Conservation (phyloP, 2,797 vertebrate genomes). For the Lagocephalus sceleratus region DNA sequence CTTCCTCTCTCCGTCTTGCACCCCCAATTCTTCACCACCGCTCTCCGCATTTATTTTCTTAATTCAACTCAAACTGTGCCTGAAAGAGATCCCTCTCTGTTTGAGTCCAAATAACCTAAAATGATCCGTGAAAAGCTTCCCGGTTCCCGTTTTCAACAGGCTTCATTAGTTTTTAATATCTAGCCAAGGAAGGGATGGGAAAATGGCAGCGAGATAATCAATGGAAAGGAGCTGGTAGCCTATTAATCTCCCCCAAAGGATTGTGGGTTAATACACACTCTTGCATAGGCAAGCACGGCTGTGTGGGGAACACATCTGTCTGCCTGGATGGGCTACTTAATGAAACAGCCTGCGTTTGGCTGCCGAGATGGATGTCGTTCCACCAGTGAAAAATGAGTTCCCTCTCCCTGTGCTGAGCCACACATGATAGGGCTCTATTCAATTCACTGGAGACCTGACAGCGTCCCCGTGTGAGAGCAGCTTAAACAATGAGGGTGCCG, state of each 20-base stretch:
- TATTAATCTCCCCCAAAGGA: constrained; percentile 82
- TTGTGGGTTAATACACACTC: constrained; percentile 78
- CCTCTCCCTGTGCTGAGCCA: constrained; percentile 57
- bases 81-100: constrained; percentile 79
- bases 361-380: constrained; percentile 73
- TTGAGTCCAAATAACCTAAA: constrained; percentile 81
- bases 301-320: constrained; percentile 75
- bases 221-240: constrained; percentile 77
- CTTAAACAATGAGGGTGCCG: constrained; percentile 69
- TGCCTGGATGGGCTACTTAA: constrained; percentile 83
- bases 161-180: constrained; percentile 86
- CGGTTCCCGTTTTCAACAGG: constrained; percentile 73
- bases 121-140: constrained; percentile 79
- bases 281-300: constrained; percentile 77
- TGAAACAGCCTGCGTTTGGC: constrained; percentile 76
- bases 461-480: constrained; percentile 59
- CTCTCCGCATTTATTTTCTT: constrained; percentile 80
- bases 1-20: constrained; percentile 5
- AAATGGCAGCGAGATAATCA: constrained; percentile 81
- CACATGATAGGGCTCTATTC: constrained; percentile 66
- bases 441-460: constrained; percentile 64
- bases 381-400: constrained; percentile 74
- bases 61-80: constrained; percentile 80
- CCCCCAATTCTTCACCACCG: constrained; percentile 47
- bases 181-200: constrained; percentile 65